phyloP scores from a whole-genome alignment of 2,113 vertebrate genomes.

The Harpagus bidentatus region DNA sequence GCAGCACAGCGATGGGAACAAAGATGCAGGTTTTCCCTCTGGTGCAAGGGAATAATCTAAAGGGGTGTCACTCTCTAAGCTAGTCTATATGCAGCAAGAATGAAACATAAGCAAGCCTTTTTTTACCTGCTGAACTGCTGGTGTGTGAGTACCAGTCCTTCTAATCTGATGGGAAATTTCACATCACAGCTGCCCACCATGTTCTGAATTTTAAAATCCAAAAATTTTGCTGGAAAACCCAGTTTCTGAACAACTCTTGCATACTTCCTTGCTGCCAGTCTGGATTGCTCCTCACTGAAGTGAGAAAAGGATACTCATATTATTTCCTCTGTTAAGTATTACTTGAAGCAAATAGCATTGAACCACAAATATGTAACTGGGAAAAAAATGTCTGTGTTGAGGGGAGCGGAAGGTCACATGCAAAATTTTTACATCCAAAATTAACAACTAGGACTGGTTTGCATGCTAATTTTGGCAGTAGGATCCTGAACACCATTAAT shows the following conservation, averaged over 20 bases:
- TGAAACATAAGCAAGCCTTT: background rate
- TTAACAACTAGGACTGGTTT: background rate
- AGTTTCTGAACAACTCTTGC: slow-evolving; percentile 97
- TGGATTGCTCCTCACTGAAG: slow-evolving; percentile 92
- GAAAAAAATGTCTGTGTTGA: background rate
- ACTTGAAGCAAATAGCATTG: background rate
- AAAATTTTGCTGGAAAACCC: slow-evolving; percentile 96
- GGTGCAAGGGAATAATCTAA: background rate
- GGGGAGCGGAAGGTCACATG: no score
- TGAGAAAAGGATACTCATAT: background rate
- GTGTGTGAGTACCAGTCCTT: slow-evolving; percentile 95
- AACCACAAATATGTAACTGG: background rate
- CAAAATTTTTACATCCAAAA: background rate
- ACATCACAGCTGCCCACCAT: slow-evolving; percentile 99
- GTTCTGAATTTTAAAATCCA: slow-evolving; percentile 99
- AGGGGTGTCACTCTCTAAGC: background rate
- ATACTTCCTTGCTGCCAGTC: slow-evolving; percentile 95
- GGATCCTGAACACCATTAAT: background rate
- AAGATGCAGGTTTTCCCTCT: background rate
- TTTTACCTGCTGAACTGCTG: slow-evolving; percentile 97
- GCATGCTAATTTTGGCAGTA: background rate
- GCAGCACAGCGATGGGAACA: background rate
- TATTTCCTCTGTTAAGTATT: background rate
- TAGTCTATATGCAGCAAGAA: background rate
- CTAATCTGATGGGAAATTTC: slow-evolving; percentile 95